phyloP scores from a whole-genome alignment of 37 sponge, comb jelly and placozoan genomes.

The Geodia barretti region DNA sequence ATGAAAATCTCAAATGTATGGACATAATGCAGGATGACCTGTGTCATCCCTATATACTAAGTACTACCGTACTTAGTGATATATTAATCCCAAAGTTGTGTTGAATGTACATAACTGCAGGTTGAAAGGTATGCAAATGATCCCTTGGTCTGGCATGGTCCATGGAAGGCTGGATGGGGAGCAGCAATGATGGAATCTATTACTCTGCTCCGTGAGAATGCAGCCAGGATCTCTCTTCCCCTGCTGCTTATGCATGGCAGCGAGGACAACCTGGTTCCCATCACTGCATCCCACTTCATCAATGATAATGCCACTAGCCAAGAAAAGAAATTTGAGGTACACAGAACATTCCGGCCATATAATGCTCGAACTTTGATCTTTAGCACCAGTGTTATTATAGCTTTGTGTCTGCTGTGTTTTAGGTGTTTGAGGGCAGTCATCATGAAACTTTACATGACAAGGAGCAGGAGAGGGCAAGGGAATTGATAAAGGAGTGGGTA shows the following conservation, averaged over 20 bases:
- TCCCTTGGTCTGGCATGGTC: constrained; percentile 55
- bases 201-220: background rate
- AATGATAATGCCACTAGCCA: constrained; percentile 15
- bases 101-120: no score
- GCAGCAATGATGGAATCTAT: constrained; percentile 21
- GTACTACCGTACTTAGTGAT: no score
- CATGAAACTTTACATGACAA: constrained; percentile 70
- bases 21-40: no score
- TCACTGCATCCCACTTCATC: constrained; percentile 54
- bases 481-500: constrained; percentile 62
- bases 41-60: no score
- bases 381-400: no score
- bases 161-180: constrained; percentile 57
- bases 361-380: no score
- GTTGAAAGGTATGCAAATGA: constrained; percentile 43
- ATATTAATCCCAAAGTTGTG: no score
- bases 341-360: no score
- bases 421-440: constrained; percentile 42
- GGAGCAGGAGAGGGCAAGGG: constrained; percentile 49
- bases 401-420: no score
- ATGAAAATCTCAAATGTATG: no score
- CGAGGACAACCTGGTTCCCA: constrained; percentile 56
- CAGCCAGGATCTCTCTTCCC: constrained; percentile 39
- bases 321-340: constrained; percentile 66
- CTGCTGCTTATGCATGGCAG: constrained; percentile 60